These are phyloP conservation scores for Lepilemur ruficaudatus DNA, from an alignment of 2,797 vertebrate species.

Conservation along the genomic window DNA sequence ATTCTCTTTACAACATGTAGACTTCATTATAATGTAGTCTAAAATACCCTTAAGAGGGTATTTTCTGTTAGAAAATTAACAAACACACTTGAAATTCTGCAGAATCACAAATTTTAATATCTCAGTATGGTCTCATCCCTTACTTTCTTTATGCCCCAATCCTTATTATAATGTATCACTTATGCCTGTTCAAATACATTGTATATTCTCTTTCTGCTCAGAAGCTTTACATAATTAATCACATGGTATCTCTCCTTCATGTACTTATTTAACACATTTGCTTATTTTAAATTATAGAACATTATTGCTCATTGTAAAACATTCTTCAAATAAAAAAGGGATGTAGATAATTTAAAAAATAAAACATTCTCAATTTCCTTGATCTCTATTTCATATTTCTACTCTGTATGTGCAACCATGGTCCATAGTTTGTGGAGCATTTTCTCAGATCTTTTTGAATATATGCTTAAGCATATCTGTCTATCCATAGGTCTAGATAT, in stretches of 20 bases:
- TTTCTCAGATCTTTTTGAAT: not conserved
- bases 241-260: not conserved
- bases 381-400: not conserved
- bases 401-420: not conserved
- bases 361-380: not conserved
- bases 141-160: not conserved
- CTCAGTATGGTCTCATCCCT: not conserved
- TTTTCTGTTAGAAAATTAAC: constrained; percentile 29
- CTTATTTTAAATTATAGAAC: not conserved
- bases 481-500: not conserved
- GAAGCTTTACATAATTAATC: not conserved
- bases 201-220: not conserved
- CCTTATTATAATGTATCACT: not conserved
- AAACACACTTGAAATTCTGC: not conserved
- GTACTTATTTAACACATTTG: not conserved
- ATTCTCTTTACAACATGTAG: not conserved
- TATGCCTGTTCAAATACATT: not conserved
- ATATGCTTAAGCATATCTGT: not conserved
- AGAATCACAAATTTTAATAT: not conserved
- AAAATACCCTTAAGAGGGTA: not conserved
- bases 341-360: not conserved
- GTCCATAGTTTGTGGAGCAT: not conserved
- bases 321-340: not conserved
- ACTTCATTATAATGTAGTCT: not conserved
- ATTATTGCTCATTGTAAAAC: not conserved